These are phyloP conservation scores for Drosophila pegasa DNA, from an alignment of 2,888 invertebrate genomes.

Conservation along the genomic window DNA sequence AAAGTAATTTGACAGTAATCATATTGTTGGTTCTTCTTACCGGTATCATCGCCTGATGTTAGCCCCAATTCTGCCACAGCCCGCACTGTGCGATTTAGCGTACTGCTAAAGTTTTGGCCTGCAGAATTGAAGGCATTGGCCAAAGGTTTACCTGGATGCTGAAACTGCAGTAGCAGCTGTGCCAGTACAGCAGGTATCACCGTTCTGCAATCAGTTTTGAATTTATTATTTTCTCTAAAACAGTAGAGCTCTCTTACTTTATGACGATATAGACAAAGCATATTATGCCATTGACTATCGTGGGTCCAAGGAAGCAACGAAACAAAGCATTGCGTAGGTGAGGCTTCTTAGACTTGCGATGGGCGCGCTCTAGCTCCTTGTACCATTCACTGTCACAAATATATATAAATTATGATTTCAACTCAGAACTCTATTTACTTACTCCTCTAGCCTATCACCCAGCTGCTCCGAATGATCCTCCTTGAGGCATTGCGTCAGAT, in stretches of 20 bases:
- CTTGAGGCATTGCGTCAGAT: constrained; percentile 89
- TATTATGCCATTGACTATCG: constrained; percentile 88
- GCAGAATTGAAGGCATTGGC: background rate
- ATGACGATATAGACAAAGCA: constrained; percentile 85
- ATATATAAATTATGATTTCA: background rate
- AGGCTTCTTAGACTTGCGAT: constrained; percentile 87
- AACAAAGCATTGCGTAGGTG: constrained; percentile 88
- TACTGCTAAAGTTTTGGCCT: constrained; percentile 16
- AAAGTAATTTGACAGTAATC: background rate
- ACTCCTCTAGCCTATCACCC: constrained; percentile 84
- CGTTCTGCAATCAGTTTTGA: constrained; percentile 69
- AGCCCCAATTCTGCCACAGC: constrained; percentile 32
- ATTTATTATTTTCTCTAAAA: background rate
- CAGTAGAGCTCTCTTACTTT: constrained; percentile 71
- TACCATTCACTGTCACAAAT: constrained; percentile 88
- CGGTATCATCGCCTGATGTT: constrained; percentile 12
- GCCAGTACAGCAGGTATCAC: constrained; percentile 83
- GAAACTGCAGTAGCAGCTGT: constrained; percentile 83
- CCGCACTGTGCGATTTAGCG: constrained; percentile 64
- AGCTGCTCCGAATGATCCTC: constrained; percentile 86
- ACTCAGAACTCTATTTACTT: constrained; percentile 18
- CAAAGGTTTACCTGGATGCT: constrained; percentile 40
- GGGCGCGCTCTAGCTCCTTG: constrained; percentile 87
- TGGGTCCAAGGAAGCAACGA: constrained; percentile 89
- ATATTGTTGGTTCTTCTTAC: background rate